Evolutionary conservation across 2,797 vertebrate genomes (phyloP), one percentile per base, ranked within the genome.

Genomic region (Rhinatrema bivittatum): DNA sequence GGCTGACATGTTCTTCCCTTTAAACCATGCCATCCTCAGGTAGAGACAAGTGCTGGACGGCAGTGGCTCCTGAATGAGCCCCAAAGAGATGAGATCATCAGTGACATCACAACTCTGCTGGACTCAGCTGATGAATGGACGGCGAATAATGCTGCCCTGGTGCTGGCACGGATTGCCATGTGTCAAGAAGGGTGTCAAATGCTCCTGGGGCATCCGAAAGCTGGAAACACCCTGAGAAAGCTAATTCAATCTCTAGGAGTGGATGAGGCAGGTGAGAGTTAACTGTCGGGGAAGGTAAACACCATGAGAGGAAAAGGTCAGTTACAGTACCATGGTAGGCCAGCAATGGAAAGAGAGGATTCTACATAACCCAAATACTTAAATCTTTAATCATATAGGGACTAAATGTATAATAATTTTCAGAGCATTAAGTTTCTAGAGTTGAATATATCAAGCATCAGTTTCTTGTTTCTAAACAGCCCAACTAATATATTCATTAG

Each of bases 151-250:
- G 56, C 61, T 2, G 64, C 65, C 25, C 47, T 72, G 22, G 38
- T 62, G n/a, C 45, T 70, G n/a, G 70, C 69, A n/a, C 35, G 56
- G 5, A 50, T 72, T 12, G 54, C 46, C 6, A 42, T 62, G 35
- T 56, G 50, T 20, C 63, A 62, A 16, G 35, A 25, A 18, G 66
- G 58, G 31, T 68, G 68, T 27, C 27, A 31, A 16, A 36, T 35
- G 12, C 44, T 68, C 29, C 34, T 72, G 23, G 20, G 23, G 7
- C 60, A 70, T 24, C 48, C 54, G 7, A 45, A 42, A 13, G 47
- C 56, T 15, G 26, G 39, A 15, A 13, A 13, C 9, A 42, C 42
- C 7, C 31, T 61, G 13, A 11, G 22, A 16, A 52, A 46, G 26
- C 42, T 61, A 10, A 43, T 61, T 3, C 15, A 26, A 2, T 53